phyloP scores from a whole-genome alignment of 2,113 vertebrate genomes.

The Chaetura pelagica region DNA sequence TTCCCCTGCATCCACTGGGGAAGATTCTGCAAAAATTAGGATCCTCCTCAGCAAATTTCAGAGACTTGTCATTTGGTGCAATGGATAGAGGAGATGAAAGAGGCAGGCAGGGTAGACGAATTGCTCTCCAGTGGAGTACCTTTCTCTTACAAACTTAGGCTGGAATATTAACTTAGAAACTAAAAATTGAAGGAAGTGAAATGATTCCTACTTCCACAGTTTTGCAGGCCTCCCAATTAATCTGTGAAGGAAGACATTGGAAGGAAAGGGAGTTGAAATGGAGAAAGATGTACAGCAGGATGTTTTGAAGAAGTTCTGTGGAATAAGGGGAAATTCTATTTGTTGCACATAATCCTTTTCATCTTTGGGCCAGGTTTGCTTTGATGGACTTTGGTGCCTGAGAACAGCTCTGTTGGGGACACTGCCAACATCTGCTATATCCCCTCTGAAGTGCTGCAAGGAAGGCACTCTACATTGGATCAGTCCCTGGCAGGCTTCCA shows the following conservation, averaged over 20 bases:
- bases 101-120: not conserved
- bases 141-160: not conserved
- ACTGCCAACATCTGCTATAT: accelerated
- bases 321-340: not conserved
- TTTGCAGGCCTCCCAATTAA: not conserved
- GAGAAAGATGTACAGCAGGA: not conserved
- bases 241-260: not conserved
- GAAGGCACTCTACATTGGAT: not conserved
- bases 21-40: not conserved
- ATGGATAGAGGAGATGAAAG: not conserved
- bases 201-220: not conserved
- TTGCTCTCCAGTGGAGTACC: not conserved
- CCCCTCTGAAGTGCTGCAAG: not conserved
- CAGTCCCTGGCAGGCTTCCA: not conserved
- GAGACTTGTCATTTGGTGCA: not conserved
- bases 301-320: not conserved
- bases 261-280: not conserved
- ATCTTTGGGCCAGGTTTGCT: not conserved
- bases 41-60: not conserved
- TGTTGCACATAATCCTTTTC: not conserved
- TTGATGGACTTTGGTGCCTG: not conserved
- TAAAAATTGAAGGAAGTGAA: not conserved
- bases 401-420: not conserved
- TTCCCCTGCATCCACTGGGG: not conserved
- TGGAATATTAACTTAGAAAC: not conserved